Conservation (phyloP, 2,888 invertebrate genomes). For the Mayetiola destructor region DNA sequence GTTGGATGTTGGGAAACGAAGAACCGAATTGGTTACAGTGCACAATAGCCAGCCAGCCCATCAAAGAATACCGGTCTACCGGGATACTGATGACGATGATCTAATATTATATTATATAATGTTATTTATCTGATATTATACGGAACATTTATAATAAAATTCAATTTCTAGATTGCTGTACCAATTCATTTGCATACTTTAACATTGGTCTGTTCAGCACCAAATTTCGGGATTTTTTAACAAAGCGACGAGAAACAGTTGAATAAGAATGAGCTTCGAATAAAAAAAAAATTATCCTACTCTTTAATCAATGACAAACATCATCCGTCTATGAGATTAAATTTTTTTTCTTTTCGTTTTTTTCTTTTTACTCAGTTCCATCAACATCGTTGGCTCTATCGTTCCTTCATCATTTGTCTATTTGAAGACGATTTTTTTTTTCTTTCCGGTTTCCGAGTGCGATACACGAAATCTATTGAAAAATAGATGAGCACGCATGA, state of each 20-base stretch:
- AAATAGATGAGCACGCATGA: neutral
- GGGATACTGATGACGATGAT: neutral
- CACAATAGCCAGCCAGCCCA: constrained; percentile 1
- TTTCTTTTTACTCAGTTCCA: too few species aligned
- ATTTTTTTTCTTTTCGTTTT: neutral
- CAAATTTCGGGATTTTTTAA: neutral
- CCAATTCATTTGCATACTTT: constrained; percentile 7
- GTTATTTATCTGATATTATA: constrained; percentile 5
- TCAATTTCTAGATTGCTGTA: too few species aligned
- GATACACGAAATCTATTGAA: neutral
- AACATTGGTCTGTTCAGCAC: too few species aligned
- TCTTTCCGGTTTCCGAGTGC: neutral
- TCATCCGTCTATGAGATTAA: neutral
- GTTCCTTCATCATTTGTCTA: too few species aligned
- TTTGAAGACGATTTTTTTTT: neutral
- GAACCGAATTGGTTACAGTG: constrained; percentile 10
- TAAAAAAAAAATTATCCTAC: neutral
- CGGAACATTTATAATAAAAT: constrained; percentile 1
- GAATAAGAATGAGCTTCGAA: too few species aligned
- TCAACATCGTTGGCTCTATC: too few species aligned
- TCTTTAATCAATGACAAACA: constrained; percentile 1
- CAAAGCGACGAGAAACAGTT: neutral
- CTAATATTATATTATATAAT: constrained; percentile 2
- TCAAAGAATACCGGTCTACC: neutral
- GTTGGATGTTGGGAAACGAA: neutral